These are phyloP conservation scores for Folsomia candida DNA, from an alignment of 2,888 invertebrate genomes.

Conservation along the genomic window DNA sequence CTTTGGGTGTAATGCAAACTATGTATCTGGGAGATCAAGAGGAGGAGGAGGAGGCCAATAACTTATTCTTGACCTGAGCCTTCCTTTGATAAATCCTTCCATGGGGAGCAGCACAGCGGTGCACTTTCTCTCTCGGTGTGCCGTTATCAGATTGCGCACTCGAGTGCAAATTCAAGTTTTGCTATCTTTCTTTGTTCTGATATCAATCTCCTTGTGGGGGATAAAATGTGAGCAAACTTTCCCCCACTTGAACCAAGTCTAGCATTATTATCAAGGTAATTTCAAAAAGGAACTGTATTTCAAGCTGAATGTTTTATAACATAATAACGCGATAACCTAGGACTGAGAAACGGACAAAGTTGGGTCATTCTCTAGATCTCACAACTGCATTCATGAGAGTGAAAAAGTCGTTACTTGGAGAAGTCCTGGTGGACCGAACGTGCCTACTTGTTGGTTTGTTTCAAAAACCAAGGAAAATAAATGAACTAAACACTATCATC, in stretches of 20 bases:
- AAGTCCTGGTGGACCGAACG: no score
- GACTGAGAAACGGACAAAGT: constrained; percentile 20
- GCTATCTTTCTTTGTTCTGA: background rate
- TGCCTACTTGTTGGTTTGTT: no score
- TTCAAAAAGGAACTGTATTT: constrained; percentile 14
- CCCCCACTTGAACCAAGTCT: background rate
- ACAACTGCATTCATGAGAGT: no score
- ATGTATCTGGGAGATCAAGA: no score
- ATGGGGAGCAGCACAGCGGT: background rate
- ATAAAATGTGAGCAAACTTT: constrained; percentile 14
- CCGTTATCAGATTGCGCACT: background rate
- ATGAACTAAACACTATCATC: no score
- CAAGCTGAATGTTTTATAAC: constrained; percentile 12
- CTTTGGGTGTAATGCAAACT: no score
- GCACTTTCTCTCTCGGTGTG: no score
- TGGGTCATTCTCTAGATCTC: constrained; percentile 6
- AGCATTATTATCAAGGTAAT: constrained; percentile 18
- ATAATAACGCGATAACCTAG: constrained; percentile 7
- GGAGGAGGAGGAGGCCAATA: no score
- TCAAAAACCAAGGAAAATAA: no score
- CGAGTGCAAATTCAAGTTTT: background rate
- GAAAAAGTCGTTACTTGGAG: no score
- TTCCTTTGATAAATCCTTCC: background rate
- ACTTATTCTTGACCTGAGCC: no score
- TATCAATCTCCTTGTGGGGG: background rate